phyloP scores from a whole-genome alignment of 2,888 invertebrate species.

The Alsophila aescularia region DNA sequence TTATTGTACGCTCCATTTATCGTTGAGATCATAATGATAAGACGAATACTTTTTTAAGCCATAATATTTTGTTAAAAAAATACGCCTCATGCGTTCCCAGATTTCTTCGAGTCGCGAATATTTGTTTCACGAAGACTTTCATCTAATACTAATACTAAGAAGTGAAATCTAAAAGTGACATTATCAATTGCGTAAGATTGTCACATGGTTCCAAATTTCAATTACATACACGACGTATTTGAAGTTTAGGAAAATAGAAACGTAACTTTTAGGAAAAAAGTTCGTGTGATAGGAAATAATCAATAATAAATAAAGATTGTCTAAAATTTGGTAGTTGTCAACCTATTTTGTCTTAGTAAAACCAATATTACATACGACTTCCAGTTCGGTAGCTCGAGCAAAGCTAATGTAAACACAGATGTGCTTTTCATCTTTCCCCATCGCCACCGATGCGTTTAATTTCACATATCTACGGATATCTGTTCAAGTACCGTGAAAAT shows the following conservation, averaged over 20 bases:
- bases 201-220: slow-evolving; percentile 6
- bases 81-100: not conserved
- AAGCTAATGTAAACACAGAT: slow-evolving; percentile 23
- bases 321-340: slow-evolving; percentile 6
- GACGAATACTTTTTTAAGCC: too few relatives aligned
- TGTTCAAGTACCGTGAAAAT: slow-evolving; percentile 62
- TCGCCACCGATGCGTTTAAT: slow-evolving; percentile 17
- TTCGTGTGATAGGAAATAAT: too few relatives aligned
- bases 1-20: too few relatives aligned
- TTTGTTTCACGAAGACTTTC: slow-evolving; percentile 12
- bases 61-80: not conserved
- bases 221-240: too few relatives aligned
- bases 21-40: too few relatives aligned
- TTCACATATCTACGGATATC: slow-evolving; percentile 38
- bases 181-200: slow-evolving; percentile 16
- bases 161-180: slow-evolving; percentile 14
- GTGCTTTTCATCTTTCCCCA: slow-evolving; percentile 27
- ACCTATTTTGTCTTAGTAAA: slow-evolving; percentile 11
- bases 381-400: slow-evolving; percentile 8
- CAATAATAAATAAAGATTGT: not conserved
- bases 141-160: not conserved
- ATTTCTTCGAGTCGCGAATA: slow-evolving; percentile 18
- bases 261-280: not conserved
- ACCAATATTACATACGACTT: slow-evolving; percentile 12
- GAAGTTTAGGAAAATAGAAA: too few relatives aligned